phyloP scores from a whole-genome alignment of 2,888 invertebrate genomes.

The Malacosoma neustria region DNA sequence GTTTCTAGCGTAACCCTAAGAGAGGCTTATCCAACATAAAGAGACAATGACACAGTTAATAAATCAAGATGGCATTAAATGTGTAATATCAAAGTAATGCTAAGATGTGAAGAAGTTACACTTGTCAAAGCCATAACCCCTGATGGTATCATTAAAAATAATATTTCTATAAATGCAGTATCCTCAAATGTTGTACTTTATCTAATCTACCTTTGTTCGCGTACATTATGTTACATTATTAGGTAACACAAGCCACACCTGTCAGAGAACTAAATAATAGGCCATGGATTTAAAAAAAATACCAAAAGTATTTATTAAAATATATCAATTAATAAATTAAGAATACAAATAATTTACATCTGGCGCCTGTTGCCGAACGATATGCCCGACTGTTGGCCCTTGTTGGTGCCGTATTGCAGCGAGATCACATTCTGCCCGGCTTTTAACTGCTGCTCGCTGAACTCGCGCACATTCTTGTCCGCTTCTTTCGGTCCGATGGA shows the following conservation, averaged over 20 bases:
- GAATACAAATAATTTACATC: conserved; percentile 79
- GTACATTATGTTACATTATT: conserved; percentile 8
- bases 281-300: conserved; percentile 27
- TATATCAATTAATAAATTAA: conserved; percentile 26
- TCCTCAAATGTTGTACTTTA: no score
- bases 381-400: conserved; percentile 96
- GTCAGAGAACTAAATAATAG: conserved; percentile 20
- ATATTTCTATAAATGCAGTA: no score
- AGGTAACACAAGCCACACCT: conserved; percentile 24
- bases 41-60: no score
- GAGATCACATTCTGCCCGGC: conserved; percentile 95
- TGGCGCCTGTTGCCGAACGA: conserved; percentile 97
- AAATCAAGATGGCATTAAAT: no score
- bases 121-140: no score
- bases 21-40: no score
- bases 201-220: conserved; percentile 37
- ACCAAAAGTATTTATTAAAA: conserved; percentile 41
- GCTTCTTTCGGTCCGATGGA: conserved; percentile 97
- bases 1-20: no score
- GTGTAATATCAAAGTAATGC: no score
- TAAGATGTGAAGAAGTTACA: no score
- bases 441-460: conserved; percentile 93
- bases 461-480: conserved; percentile 93
- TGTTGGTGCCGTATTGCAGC: conserved; percentile 97
- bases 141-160: no score